These are phyloP conservation scores for Drosophila trapezifrons DNA, from an alignment of 1,140 invertebrate genomes.

Conservation along the genomic window DNA sequence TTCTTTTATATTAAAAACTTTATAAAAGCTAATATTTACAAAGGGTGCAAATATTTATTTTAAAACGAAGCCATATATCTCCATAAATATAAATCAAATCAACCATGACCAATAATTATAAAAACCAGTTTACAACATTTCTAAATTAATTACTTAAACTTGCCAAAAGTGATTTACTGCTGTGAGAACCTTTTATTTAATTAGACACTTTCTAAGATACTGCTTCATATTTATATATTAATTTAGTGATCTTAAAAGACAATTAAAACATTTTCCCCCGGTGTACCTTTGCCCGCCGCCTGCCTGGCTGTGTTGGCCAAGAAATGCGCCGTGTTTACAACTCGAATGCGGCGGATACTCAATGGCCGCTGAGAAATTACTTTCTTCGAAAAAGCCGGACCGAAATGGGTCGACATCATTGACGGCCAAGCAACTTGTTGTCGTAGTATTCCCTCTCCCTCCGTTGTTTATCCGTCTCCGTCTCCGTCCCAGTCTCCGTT, in stretches of 20 bases:
- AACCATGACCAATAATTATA: background rate
- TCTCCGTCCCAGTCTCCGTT: conserved; percentile 2
- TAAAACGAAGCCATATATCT: too few species aligned
- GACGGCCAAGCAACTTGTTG: conserved; percentile 53
- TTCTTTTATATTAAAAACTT: too few species aligned
- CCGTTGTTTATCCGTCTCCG: background rate
- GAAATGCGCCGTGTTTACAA: conserved; percentile 43
- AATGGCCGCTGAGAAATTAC: conserved; percentile 66
- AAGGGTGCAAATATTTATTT: too few species aligned
- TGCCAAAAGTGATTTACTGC: background rate
- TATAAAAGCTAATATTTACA: too few species aligned
- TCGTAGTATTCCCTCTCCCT: conserved; percentile 31
- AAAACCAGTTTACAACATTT: background rate
- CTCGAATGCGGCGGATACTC: conserved; percentile 39
- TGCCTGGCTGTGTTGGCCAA: conserved; percentile 33
- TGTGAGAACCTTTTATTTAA: background rate
- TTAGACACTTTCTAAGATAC: too few species aligned
- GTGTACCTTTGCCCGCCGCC: conserved; percentile 18
- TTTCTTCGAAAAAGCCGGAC: conserved; percentile 62
- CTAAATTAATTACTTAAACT: too few species aligned
- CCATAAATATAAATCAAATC: too few species aligned
- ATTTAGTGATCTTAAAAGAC: background rate
- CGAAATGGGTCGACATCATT: conserved; percentile 74
- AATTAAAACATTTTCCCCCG: conserved; percentile 6
- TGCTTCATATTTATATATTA: too few species aligned